Percentiles rank a stretch among this genome's conserved stretches.
Evolutionary conservation across 1,140 invertebrate genomes (phyloP).

Genomic region (Polypedilum vanderplanki): DNA sequence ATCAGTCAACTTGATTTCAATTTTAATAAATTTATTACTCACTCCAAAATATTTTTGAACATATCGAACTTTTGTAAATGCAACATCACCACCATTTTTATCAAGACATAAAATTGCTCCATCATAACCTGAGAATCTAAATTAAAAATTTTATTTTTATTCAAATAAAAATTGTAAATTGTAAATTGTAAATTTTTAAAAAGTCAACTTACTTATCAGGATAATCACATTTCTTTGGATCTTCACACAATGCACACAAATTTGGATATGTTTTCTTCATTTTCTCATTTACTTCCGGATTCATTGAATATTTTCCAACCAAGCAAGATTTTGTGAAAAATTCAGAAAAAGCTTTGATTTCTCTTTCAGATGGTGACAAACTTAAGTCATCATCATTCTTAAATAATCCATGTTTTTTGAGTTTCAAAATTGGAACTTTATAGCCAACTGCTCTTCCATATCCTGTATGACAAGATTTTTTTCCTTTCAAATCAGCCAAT

Average conservation of each 20-base stretch:
- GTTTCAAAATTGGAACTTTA: conserved; percentile 64
- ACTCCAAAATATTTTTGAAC: conserved; percentile 68
- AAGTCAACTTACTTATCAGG: conserved; percentile 63
- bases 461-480: conserved; percentile 73
- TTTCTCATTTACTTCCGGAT: conserved; percentile 56
- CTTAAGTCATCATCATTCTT: conserved; percentile 56
- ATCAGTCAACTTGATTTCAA: neutral
- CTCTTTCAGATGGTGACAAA: conserved; percentile 65
- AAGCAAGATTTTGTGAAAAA: conserved; percentile 70
- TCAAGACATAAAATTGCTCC: conserved; percentile 76
- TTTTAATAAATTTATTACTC: conserved; percentile 36
- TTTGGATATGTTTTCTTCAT: conserved; percentile 63
- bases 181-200: no score
- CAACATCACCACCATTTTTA: conserved; percentile 60
- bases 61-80: conserved; percentile 75
- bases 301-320: conserved; percentile 70
- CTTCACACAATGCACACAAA: conserved; percentile 64
- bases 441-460: conserved; percentile 72
- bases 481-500: conserved; percentile 58
- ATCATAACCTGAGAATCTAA: conserved; percentile 63
- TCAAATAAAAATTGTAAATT: neutral
- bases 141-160: neutral
- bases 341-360: conserved; percentile 60
- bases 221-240: conserved; percentile 67
- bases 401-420: conserved; percentile 60